Conservation (phyloP, 2,888 invertebrate species). For the Myopa tessellatipennis region DNA sequence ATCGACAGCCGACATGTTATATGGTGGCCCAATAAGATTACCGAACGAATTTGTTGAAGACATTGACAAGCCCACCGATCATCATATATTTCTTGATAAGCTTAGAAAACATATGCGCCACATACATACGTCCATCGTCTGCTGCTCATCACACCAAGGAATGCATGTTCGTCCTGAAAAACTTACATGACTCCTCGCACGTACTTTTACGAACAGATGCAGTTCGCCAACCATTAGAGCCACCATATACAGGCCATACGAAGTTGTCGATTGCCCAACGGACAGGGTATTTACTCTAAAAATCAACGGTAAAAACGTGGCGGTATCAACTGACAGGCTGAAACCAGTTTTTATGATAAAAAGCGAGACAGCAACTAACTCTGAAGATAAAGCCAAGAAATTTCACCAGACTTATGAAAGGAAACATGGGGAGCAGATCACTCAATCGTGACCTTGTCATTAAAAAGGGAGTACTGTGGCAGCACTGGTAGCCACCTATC, state of each 20-base stretch:
- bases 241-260: constrained; percentile 51
- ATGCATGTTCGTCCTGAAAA: constrained; percentile 33
- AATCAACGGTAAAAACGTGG: not conserved
- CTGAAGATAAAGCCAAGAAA: too few relatives aligned
- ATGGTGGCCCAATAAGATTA: constrained; percentile 54
- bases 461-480: too few relatives aligned
- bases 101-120: too few relatives aligned
- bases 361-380: too few relatives aligned
- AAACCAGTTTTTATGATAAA: too few relatives aligned
- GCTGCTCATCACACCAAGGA: constrained; percentile 41
- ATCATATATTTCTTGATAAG: too few relatives aligned
- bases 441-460: too few relatives aligned
- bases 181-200: too few relatives aligned
- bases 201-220: too few relatives aligned
- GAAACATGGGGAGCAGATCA: too few relatives aligned
- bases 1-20: constrained; percentile 56
- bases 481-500: not conserved
- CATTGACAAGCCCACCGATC: constrained; percentile 1
- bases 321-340: constrained; percentile 5
- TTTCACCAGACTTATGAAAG: too few relatives aligned
- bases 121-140: constrained; percentile 38
- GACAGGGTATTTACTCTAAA: constrained; percentile 15
- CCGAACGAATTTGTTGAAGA: constrained; percentile 50
- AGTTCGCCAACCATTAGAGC: constrained; percentile 25
- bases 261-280: constrained; percentile 42